Evolutionary conservation across 2,113 vertebrate species (phyloP).

Genomic region (Aegithalos caudatus): DNA sequence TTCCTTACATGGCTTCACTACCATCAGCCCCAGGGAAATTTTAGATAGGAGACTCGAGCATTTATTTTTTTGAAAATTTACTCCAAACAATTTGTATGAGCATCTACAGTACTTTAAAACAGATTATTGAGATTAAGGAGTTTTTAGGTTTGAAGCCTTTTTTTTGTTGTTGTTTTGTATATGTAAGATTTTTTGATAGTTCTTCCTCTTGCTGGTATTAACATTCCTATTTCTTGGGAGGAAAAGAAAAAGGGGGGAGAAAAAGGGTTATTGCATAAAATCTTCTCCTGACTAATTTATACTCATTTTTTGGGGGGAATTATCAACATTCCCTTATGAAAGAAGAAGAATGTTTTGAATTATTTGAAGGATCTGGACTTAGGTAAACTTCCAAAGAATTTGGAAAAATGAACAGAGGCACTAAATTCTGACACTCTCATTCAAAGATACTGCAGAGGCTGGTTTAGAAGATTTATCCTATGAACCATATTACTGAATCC

Average conservation of each 20-base stretch:
- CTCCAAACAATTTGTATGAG: background rate
- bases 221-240: background rate
- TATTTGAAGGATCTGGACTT: background rate
- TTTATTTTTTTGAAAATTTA: background rate
- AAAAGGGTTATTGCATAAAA: background rate
- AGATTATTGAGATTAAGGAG: background rate
- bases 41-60: background rate
- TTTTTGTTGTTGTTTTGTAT: background rate
- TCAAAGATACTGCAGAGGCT: background rate
- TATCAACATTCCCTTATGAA: background rate
- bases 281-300: background rate
- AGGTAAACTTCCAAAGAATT: background rate
- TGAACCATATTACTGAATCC: background rate
- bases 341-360: constrained; percentile 1
- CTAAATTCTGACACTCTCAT: background rate
- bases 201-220: background rate
- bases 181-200: background rate
- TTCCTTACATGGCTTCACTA: background rate
- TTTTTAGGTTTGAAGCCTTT: background rate
- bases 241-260: accelerated
- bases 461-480: background rate
- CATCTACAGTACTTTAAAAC: background rate
- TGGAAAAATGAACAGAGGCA: background rate
- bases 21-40: background rate
- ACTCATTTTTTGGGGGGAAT: background rate